A percentile compares a stretch with the other conserved stretches of the same genome.
phyloP scores from a whole-genome alignment of 2,113 vertebrate genomes.

The Bos taurus region DNA sequence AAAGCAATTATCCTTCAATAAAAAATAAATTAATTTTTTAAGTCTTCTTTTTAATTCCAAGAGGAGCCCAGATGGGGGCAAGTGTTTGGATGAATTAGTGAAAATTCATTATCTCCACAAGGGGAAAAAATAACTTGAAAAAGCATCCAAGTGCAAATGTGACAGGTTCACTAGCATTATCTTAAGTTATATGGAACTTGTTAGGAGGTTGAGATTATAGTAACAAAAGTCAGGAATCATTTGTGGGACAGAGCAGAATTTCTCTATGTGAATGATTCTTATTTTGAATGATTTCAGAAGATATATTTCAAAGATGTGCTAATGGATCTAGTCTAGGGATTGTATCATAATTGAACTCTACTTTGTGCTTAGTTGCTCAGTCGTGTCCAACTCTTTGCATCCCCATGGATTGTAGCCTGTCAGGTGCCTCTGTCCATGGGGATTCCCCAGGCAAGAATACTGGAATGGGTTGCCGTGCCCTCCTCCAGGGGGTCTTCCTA shows the following conservation, averaged over 20 bases:
- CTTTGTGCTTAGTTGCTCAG: neutral
- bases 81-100: neutral
- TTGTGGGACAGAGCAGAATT: neutral
- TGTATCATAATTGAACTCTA: neutral
- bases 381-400: neutral
- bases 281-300: slow-evolving; percentile 17
- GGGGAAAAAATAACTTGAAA: neutral
- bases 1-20: neutral
- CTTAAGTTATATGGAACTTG: neutral
- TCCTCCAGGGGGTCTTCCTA: neutral
- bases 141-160: neutral
- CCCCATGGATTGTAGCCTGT: neutral
- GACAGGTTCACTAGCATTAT: neutral
- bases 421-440: neutral
- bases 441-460: neutral
- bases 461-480: neutral
- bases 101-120: neutral
- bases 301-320: neutral
- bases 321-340: neutral
- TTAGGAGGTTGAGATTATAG: neutral
- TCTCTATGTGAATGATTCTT: neutral
- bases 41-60: neutral
- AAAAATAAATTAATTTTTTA: neutral
- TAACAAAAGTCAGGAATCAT: neutral
- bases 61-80: neutral